Conservation (phyloP, 2,113 vertebrate genomes). For the Fregata magnificens region DNA sequence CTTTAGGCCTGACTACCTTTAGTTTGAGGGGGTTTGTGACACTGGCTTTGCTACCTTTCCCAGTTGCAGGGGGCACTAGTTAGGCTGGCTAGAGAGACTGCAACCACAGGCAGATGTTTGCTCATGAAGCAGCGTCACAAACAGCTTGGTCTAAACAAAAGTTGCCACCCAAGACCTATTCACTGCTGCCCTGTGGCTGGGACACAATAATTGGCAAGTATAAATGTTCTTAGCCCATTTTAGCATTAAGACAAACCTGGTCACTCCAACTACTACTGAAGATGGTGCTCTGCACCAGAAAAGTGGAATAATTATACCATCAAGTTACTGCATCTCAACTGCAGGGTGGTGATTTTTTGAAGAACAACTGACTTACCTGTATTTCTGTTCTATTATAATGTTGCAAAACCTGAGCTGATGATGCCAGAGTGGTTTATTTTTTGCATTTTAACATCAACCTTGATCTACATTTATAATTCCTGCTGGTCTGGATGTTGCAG, state of each 20-base stretch:
- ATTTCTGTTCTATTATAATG: neutral
- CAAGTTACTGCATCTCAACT: neutral
- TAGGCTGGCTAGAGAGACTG: neutral
- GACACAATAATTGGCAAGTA: neutral
- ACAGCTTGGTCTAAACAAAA: neutral
- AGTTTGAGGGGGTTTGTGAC: neutral
- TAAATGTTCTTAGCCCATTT: neutral
- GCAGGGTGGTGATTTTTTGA: neutral
- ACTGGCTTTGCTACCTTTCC: neutral
- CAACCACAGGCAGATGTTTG: neutral
- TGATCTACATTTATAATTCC: neutral
- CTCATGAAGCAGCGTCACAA: neutral
- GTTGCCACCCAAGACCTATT: neutral
- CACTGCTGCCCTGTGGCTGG: neutral
- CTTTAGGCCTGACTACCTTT: neutral
- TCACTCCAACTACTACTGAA: neutral
- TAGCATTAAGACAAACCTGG: neutral
- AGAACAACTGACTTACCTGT: neutral
- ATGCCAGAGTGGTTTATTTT: neutral
- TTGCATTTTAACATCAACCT: neutral
- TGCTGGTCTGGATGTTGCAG: neutral
- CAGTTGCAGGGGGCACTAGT: neutral
- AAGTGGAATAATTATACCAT: neutral
- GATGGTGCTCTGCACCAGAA: neutral
- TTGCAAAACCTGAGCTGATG: neutral